A percentile compares a stretch with the other conserved stretches of the same genome.
Conservation (phyloP, 2,888 invertebrate genomes). For the Heteropelma amictum region DNA sequence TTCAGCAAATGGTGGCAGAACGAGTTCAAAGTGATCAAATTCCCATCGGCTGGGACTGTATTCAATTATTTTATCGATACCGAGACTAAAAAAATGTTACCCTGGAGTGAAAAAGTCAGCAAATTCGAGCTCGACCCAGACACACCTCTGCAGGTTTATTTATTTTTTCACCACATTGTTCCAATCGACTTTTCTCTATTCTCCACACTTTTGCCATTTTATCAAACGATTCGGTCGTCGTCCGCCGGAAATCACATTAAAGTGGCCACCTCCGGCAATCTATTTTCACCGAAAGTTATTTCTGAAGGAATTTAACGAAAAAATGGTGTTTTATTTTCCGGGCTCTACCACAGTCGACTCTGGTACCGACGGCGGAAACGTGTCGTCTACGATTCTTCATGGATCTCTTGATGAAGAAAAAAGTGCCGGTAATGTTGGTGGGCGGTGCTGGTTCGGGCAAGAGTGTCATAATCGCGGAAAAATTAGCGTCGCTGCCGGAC, state of each 20-base stretch:
- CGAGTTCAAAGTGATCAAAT: conserved; percentile 94
- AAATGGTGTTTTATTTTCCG: conserved; percentile 3
- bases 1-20: conserved; percentile 97
- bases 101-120: conserved; percentile 91
- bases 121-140: conserved; percentile 91
- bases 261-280: not conserved
- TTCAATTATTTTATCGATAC: conserved; percentile 94
- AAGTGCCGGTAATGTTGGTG: conserved; percentile 93
- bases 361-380: conserved; percentile 95
- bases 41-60: conserved; percentile 89
- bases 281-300: not conserved
- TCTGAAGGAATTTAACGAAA: not conserved
- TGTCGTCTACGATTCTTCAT: conserved; percentile 92
- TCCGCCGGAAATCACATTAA: too few species aligned
- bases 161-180: not conserved
- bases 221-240: not conserved
- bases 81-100: conserved; percentile 90
- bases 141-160: conserved; percentile 89
- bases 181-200: not conserved
- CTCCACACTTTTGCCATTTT: not conserved
- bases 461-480: conserved; percentile 93
- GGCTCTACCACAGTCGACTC: conserved; percentile 81
- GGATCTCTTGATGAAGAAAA: conserved; percentile 87
- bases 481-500: conserved; percentile 86
- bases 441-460: conserved; percentile 95